A percentile compares a stretch with the other conserved stretches of the same genome.
phyloP scores from a whole-genome alignment of 2,888 invertebrate genomes.

The Coelopa pilipes region DNA sequence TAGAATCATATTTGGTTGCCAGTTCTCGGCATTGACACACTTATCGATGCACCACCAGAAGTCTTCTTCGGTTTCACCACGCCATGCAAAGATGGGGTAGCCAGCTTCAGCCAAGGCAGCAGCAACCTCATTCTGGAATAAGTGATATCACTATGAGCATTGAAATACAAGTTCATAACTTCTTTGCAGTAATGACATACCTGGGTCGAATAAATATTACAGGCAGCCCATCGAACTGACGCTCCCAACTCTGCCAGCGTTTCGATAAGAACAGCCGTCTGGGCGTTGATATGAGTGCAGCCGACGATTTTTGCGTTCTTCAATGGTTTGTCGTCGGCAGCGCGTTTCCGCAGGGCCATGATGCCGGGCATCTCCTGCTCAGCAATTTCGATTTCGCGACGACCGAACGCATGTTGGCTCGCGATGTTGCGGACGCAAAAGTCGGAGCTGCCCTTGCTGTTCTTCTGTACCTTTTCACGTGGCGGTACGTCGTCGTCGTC shows the following conservation, averaged over 20 bases:
- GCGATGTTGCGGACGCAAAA: slow-evolving; percentile 93
- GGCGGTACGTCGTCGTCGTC: slow-evolving; percentile 95
- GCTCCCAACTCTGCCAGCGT: slow-evolving; percentile 90
- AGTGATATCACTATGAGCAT: slow-evolving; percentile 1
- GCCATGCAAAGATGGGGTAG: slow-evolving; percentile 94
- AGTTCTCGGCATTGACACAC: slow-evolving; percentile 89
- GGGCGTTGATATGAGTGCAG: slow-evolving; percentile 98
- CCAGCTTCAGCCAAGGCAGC: slow-evolving; percentile 93
- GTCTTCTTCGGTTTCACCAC: slow-evolving; percentile 96
- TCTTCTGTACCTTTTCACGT: slow-evolving; percentile 90
- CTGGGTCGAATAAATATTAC: slow-evolving; percentile 97
- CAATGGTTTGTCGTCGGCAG: slow-evolving; percentile 92
- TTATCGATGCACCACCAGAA: slow-evolving; percentile 99
- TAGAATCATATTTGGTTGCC: slow-evolving; percentile 98
- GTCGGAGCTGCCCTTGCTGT: slow-evolving; percentile 83
- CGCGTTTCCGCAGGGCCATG: slow-evolving; percentile 91
- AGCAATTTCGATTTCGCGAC: slow-evolving; percentile 97
- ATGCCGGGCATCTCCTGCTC: slow-evolving; percentile 99
- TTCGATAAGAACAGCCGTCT: slow-evolving; percentile 95
- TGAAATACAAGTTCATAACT: background rate
- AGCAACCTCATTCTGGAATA: slow-evolving; percentile 89
- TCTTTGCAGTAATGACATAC: slow-evolving; percentile 62
- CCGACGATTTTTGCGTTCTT: slow-evolving; percentile 97
- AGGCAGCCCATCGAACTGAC: slow-evolving; percentile 94
- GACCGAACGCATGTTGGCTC: slow-evolving; percentile 91